Percentiles rank a stretch among this genome's conserved stretches.
Conservation (phyloP, 2,888 invertebrate genomes). For the Digitonthophagus gazella region DNA sequence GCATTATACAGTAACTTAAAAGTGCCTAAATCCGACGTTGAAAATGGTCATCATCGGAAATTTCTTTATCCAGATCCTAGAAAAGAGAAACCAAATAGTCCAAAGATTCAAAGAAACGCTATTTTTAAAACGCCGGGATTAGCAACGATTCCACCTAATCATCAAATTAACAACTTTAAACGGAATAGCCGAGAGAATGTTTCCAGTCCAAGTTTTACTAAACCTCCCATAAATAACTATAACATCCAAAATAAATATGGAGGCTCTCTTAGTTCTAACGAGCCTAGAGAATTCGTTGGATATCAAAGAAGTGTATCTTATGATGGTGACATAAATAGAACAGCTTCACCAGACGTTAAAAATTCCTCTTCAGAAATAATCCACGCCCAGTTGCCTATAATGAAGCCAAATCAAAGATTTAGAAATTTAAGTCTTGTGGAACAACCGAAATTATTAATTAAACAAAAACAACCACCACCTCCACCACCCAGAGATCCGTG, state of each 20-base stretch:
- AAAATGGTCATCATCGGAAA: constrained; percentile 33
- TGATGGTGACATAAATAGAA: constrained; percentile 47
- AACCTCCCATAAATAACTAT: constrained; percentile 19
- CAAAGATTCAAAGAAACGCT: constrained; percentile 32
- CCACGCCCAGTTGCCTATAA: constrained; percentile 44
- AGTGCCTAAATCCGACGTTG: constrained; percentile 44
- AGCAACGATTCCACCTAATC: constrained; percentile 49
- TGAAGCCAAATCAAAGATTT: constrained; percentile 37
- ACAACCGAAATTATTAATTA: constrained; percentile 22
- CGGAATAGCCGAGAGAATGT: constrained; percentile 43
- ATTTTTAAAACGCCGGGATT: constrained; percentile 38
- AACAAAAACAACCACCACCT: constrained; percentile 59
- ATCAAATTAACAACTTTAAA: constrained; percentile 35
- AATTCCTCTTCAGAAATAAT: constrained; percentile 35
- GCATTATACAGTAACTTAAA: constrained; percentile 51
- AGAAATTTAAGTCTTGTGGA: constrained; percentile 44
- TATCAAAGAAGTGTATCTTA: constrained; percentile 46
- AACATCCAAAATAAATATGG: constrained; percentile 20
- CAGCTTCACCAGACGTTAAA: constrained; percentile 26
- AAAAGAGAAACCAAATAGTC: constrained; percentile 37
- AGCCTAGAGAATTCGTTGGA: constrained; percentile 22
- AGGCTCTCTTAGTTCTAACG: constrained; percentile 20
- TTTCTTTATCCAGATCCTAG: constrained; percentile 12
- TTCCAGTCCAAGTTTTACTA: constrained; percentile 15
- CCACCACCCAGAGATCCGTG: constrained; percentile 79